These are phyloP conservation scores for Lepidocyrtoides sp. DNA, from an alignment of 2,888 invertebrate genomes.

Conservation along the genomic window DNA sequence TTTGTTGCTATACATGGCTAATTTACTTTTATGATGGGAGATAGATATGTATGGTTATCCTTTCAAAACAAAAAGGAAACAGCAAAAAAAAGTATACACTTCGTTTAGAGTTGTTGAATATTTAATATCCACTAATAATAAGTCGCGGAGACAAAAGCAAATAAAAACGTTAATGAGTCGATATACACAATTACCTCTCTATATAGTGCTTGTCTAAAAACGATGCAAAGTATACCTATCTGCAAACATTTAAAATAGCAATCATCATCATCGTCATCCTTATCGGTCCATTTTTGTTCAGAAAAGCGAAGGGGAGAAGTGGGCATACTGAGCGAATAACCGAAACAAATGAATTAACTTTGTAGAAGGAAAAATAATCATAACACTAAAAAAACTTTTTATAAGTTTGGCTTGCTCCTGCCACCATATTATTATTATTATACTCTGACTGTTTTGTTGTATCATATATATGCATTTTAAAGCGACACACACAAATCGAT, in stretches of 20 bases:
- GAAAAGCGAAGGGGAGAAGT: conserved; percentile 16
- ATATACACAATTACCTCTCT: background rate
- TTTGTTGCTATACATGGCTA: conserved; percentile 65
- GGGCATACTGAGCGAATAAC: conserved; percentile 38
- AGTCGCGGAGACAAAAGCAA: conserved; percentile 62
- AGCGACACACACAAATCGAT: conserved; percentile 19
- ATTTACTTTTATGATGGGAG: conserved; percentile 64
- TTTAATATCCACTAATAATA: conserved; percentile 34
- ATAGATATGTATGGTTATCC: conserved; percentile 9
- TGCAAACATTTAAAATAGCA: conserved; percentile 23
- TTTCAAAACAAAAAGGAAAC: conserved; percentile 40
- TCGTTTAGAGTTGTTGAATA: conserved; percentile 4
- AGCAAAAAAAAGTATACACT: conserved; percentile 15
- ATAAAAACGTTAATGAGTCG: conserved; percentile 62
- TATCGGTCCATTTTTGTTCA: conserved; percentile 45
- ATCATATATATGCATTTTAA: background rate
- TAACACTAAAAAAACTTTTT: too few species aligned
- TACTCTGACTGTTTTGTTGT: background rate
- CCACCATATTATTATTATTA: background rate
- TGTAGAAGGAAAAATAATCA: background rate
- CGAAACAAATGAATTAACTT: conserved; percentile 58
- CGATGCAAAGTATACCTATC: background rate
- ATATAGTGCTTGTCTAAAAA: background rate
- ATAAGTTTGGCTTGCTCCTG: too few species aligned
- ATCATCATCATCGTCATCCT: conserved; percentile 23